These are phyloP conservation scores for Scaptomyza caliginosa DNA, from an alignment of 2,888 invertebrate genomes.

Conservation along the genomic window DNA sequence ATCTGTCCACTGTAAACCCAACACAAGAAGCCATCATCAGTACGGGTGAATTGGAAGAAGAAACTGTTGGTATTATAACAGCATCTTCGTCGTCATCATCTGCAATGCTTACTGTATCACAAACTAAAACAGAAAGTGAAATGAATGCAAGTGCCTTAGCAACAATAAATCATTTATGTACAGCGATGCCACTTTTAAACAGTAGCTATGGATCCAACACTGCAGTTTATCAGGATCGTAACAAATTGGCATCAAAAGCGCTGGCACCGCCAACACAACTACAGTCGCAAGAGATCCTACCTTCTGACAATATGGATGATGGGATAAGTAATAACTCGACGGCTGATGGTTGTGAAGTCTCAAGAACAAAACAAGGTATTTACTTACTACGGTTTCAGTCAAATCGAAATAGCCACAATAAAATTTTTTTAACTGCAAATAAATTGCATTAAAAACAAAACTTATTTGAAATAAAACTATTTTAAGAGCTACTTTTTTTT, in stretches of 20 bases:
- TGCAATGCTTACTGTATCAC: conserved; percentile 12
- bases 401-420: too few relatives aligned
- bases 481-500: background rate
- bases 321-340: conserved; percentile 9
- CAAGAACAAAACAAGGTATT: conserved; percentile 50
- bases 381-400: too few relatives aligned
- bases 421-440: too few relatives aligned
- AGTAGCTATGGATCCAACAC: conserved; percentile 34
- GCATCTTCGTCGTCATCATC: conserved; percentile 33
- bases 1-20: conserved; percentile 24
- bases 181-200: conserved; percentile 34
- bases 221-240: conserved; percentile 28
- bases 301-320: conserved; percentile 21
- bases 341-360: conserved; percentile 36
- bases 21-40: conserved; percentile 34
- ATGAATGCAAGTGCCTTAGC: background rate
- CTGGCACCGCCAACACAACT: background rate
- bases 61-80: conserved; percentile 9
- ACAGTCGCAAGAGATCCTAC: conserved; percentile 1
- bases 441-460: background rate
- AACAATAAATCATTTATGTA: conserved; percentile 13
- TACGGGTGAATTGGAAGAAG: conserved; percentile 32
- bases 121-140: conserved; percentile 8
- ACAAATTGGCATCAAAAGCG: conserved; percentile 21
- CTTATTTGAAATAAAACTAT: too few relatives aligned